Conservation (phyloP, 92 coral and sea anemone genomes). For the Umimayanthus kanabou region DNA sequence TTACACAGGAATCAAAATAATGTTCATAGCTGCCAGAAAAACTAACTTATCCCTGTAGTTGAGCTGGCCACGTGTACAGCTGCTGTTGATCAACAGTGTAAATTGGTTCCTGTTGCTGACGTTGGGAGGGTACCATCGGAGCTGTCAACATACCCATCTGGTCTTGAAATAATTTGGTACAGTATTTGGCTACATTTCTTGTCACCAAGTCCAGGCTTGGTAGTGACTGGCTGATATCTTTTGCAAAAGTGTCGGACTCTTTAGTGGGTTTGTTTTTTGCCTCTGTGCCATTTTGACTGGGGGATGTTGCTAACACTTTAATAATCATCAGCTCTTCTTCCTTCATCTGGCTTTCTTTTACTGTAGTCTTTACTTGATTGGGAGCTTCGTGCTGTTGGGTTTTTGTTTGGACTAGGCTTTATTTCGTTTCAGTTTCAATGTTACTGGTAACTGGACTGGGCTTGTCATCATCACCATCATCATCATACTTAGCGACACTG, state of each 20-base stretch:
- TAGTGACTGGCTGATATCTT: constrained; percentile 6
- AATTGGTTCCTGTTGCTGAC: not conserved
- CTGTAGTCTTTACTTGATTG: not conserved
- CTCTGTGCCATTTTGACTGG: not conserved
- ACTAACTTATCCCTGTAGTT: not conserved
- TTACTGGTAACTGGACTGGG: constrained; percentile 8
- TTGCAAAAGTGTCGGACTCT: not conserved
- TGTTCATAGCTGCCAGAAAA: constrained; percentile 4
- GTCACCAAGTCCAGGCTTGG: not conserved
- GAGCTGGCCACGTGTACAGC: too few species aligned
- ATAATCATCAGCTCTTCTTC: constrained; percentile 4
- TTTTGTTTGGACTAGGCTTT: not conserved
- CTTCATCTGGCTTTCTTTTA: not conserved
- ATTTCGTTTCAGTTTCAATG: not conserved
- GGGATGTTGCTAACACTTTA: not conserved
- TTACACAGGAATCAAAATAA: not conserved
- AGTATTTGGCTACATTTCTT: not conserved
- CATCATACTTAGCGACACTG: not conserved
- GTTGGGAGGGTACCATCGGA: not conserved
- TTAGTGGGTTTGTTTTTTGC: not conserved
- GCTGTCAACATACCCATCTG: too few species aligned
- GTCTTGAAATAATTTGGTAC: not conserved
- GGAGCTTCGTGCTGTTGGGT: not conserved
- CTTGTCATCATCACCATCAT: not conserved
- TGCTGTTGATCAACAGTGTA: not conserved